Conservation (phyloP, 2,797 vertebrate genomes). For the Pyrocephalus nanus region DNA sequence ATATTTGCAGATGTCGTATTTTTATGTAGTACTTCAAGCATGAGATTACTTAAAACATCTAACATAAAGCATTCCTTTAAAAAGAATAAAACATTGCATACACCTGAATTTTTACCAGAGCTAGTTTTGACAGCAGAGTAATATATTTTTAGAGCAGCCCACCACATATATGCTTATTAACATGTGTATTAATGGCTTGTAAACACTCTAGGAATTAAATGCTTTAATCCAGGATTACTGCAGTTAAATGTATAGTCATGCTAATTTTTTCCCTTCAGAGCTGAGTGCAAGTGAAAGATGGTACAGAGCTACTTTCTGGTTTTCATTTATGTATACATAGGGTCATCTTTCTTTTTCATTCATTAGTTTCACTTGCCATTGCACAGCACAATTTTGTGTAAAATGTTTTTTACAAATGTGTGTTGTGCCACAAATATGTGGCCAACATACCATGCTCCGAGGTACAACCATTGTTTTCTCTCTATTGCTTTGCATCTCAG, state of each 20-base stretch:
- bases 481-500: not conserved
- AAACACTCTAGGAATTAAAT: conserved; percentile 16
- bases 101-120: not conserved
- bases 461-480: not conserved
- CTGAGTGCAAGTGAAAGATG: not conserved
- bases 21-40: not conserved
- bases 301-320: not conserved
- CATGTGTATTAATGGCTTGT: conserved; percentile 1
- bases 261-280: not conserved
- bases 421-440: not conserved
- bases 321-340: not conserved
- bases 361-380: not conserved
- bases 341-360: not conserved
- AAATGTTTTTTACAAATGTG: not conserved
- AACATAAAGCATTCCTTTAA: not conserved
- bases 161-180: not conserved
- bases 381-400: not conserved
- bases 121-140: conserved; percentile 6
- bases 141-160: not conserved
- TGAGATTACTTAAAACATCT: not conserved
- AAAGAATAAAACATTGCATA: not conserved
- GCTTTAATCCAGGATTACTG: conserved; percentile 18
- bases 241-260: not conserved
- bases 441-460: not conserved
- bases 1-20: not conserved